phyloP scores from a whole-genome alignment of 1,140 invertebrate genomes.

The Dreissena rostriformis region DNA sequence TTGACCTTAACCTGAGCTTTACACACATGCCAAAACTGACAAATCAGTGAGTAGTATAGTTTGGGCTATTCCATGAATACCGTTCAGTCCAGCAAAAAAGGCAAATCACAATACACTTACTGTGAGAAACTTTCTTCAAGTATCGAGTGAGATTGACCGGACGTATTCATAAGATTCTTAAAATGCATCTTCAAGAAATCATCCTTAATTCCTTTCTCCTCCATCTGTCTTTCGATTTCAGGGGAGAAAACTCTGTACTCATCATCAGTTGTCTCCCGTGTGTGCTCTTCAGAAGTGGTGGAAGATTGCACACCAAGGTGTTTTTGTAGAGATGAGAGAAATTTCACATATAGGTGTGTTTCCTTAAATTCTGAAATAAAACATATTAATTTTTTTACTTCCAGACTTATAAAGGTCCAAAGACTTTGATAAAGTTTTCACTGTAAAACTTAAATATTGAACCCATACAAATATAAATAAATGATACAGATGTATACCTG shows the following conservation, averaged over 20 bases:
- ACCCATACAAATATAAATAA: too few species aligned
- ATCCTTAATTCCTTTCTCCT: constrained; percentile 67
- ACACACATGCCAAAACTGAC: too few species aligned
- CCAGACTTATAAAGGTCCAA: too few species aligned
- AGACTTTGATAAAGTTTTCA: too few species aligned
- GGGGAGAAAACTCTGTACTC: constrained; percentile 53
- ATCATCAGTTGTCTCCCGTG: not conserved
- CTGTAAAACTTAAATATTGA: too few species aligned
- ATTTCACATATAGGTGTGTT: constrained; percentile 67
- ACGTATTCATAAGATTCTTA: constrained; percentile 62
- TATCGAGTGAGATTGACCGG: constrained; percentile 28
- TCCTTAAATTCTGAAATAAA: constrained; percentile 63
- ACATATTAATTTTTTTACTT: not conserved
- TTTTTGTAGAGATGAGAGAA: constrained; percentile 66
- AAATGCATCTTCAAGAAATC: constrained; percentile 73
- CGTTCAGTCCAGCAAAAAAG: too few species aligned
- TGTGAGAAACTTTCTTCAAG: constrained; percentile 21
- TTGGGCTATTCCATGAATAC: too few species aligned
- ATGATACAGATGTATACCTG: not conserved
- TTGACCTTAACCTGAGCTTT: too few species aligned
- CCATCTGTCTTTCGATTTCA: constrained; percentile 64
- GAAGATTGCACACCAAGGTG: constrained; percentile 59
- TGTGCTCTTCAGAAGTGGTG: not conserved
- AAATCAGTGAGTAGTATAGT: too few species aligned
- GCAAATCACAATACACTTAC: constrained; percentile 15